Base-by-base conservation (phyloP, 2,888 invertebrate genomes). In the Apamea epomidion region DNA sequence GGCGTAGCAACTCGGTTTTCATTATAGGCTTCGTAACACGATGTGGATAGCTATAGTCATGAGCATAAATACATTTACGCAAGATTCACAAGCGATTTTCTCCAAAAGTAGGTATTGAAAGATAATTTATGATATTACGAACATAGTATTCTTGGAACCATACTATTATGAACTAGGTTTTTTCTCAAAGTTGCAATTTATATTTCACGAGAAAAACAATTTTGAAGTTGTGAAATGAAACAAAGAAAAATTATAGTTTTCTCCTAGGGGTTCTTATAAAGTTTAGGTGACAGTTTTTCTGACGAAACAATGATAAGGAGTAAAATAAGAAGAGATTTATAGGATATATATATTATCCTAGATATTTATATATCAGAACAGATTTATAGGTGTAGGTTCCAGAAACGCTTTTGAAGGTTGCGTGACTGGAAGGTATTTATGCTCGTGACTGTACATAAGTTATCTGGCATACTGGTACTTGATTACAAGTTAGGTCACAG, bases 21-120 rank as follows among this genome's bases (percentile, higher is more conserved):
- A 32, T 83, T 65, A 25, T n/a, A 48, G n/a, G 37, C 12, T 45
- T 74, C 62, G 62, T 32, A 62, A 83, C 37, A 54, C 54, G 51
- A 83, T 21, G 45, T 76, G 4, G 42, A 62, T 64, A 25, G 45
- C 32, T n/a, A n/a, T 3, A 8, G 32, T 14, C 32, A 32, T 32
- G 48, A 32, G 5, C 32, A 25, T 48, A 48, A 29, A 48, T 70
- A n/a, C n/a, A 60, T 60, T 60, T n/a, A 60, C 58, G 14, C n/a
- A n/a, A 60, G n/a, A 51, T 29, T 8, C 14, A 48, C 16, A 48
- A 51, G 5, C 29, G 7, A 51, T 70, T 29, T 48, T 32, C 48
- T 70, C 29, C 29, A 21, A 29, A 45, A 21, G 0, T n/a, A n/a
- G n/a, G n/a, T 29, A 21, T 69, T 69, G 1, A 29, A 18, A n/a